Base-by-base conservation (phyloP, 2,797 vertebrate species). In the Xiphophorus birchmanni region DNA sequence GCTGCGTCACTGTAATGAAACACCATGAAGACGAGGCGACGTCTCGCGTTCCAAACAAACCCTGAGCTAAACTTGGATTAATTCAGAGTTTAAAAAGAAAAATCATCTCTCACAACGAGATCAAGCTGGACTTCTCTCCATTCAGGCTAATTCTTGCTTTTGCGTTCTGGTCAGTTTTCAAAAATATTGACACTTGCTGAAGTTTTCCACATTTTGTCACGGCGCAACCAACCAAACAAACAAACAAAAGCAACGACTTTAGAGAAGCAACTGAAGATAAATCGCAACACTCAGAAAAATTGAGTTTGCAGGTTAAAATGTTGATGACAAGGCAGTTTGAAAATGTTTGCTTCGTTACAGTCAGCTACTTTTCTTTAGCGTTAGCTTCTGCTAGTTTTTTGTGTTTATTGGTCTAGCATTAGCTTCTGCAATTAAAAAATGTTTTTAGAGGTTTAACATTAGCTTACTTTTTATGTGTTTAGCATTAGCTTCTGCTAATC, bases 1-100 rank as follows among this genome's bases (percentile, higher is more conserved):
- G 72, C 86, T 77, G 76, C 72, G 82, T 91, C 85, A 77, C 54
- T 88, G 88, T 89, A 92, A 90, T 47, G 47, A 56, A 71, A 89
- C 86, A 74, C 87, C 75, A 74, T 44, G 8, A 18, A 42, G 82
- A 52, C 77, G 47, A 42, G 63, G 18, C n/a, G 10, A 48, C n/a
- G 40, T 35, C 23, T 42, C 23, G 1, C 35, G 23, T 37, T 21
- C 74, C 56, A 12, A 7, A 21, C 11, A 26, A 10, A 48, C 44
- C 2, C 6, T n/a, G 18, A 11, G 12, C 21, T n/a, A 4, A 56
- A 56, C 26, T 4, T n/a, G 26, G 52, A 56, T 56, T 56, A n/a
- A 56, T 56, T 3, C 52, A 56, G 52, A 56, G 54, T 26, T n/a
- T 56, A 56, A 56, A 56, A 4, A 4, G 4, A 11, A 56, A 23